Base-by-base conservation (phyloP, 1,140 invertebrate species). In the Theocolax elegans region DNA sequence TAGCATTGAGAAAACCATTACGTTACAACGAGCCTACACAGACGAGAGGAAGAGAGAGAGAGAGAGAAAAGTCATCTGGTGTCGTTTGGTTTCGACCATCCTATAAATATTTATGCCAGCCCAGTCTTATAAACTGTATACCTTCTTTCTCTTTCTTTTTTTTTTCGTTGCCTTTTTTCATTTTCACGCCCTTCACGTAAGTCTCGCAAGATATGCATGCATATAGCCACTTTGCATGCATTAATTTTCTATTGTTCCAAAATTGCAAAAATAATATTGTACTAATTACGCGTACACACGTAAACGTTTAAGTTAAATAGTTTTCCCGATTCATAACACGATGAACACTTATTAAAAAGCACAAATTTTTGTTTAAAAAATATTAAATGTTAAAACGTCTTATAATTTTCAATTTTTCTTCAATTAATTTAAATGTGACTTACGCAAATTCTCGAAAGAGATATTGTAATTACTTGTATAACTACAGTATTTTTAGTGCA, bases 21-120 rank as follows among this genome's bases (percentile, higher is more conserved):
- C 27, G 49, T 53, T 31, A 64, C 48, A 48, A 3, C n/a, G n/a
- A 35, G 27, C 51, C 29, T 35, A 27, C n/a, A 15, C 3, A 42
- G 19, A 7, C 17, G 3, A 10, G 7, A 58, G 31, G 4, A 27
- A 51, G 29, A 63, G 29, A 35, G 17, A 44, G 15, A 51, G 9
- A 6, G 29, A 35, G 53, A 56, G 25, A 56, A 40, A 38, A 64
- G 46, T 64, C 60, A 51, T 51, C 31, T 64, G 10, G 29, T 64
- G 46, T 51, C 46, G 48, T 64, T 51, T 38, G 7, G 29, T 51
- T 23, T 21, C 35, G 29, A 9, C n/a, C 12, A 1, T 10, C 3
- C 19, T 25, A 49, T 64, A 64, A 51, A 64, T 64, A 64, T 51
- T 64, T 51, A 63, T 63, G 44, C 29, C 27, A 7, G 1, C n/a